These are phyloP conservation scores for Lucinisca nassula DNA, from an alignment of 2,888 invertebrate genomes.

Conservation along the genomic window DNA sequence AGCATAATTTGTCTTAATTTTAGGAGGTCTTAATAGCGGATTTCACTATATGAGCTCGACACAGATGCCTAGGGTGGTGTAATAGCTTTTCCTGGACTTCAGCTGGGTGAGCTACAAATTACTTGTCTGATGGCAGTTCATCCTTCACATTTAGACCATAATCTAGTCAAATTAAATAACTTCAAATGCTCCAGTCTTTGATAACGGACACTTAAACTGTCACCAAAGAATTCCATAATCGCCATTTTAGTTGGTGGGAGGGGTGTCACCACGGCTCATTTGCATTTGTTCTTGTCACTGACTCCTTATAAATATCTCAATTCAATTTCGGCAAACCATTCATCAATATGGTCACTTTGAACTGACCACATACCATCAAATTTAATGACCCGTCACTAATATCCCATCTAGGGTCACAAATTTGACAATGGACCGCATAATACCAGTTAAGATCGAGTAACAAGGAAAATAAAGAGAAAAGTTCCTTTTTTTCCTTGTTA, in stretches of 20 bases:
- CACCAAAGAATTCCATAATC: background rate
- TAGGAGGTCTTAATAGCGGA: too few species aligned
- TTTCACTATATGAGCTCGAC: too few species aligned
- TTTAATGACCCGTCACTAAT: conserved; percentile 1
- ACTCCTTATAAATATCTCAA: background rate
- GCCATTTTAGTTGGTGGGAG: background rate
- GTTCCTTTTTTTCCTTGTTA: too few species aligned
- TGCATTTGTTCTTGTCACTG: background rate
- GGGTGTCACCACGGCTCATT: background rate
- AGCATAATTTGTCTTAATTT: too few species aligned
- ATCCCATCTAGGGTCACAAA: background rate
- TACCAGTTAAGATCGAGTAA: too few species aligned
- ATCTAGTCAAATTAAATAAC: too few species aligned
- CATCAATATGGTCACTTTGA: background rate
- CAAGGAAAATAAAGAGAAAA: too few species aligned
- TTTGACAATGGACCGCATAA: background rate
- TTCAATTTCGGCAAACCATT: background rate
- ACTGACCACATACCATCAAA: conserved; percentile 12
- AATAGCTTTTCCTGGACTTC: too few species aligned
- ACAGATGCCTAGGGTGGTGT: too few species aligned
- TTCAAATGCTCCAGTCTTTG: background rate
- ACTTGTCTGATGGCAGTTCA: too few species aligned
- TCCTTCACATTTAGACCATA: too few species aligned
- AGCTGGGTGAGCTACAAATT: too few species aligned
- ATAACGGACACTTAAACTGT: background rate